Conservation (phyloP, 2,113 vertebrate genomes). For the Nothobranchius furzeri region DNA sequence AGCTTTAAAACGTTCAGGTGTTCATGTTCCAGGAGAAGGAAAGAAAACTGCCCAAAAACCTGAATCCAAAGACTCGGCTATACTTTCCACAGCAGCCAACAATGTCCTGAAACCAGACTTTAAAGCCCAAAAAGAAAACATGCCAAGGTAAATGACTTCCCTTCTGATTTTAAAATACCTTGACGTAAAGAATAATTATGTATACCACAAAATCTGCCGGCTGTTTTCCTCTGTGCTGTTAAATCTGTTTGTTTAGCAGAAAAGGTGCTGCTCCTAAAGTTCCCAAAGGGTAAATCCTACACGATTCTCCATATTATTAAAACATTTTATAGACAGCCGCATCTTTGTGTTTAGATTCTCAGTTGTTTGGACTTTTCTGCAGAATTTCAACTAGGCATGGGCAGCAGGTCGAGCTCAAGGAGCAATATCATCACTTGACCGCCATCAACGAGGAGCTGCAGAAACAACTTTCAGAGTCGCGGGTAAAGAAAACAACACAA, state of each 20-base stretch:
- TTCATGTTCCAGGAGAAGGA: slow-evolving; percentile 25
- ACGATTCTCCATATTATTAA: background rate
- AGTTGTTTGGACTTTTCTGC: background rate
- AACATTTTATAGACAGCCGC: background rate
- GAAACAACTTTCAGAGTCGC: slow-evolving; percentile 70
- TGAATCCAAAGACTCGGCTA: slow-evolving; percentile 45
- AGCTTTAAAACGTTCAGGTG: slow-evolving; percentile 12
- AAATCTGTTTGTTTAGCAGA: slow-evolving; percentile 45
- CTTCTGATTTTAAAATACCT: background rate
- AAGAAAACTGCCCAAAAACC: slow-evolving; percentile 48
- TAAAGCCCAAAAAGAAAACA: slow-evolving; percentile 61
- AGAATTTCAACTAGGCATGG: slow-evolving; percentile 66
- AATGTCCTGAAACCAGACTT: slow-evolving; percentile 36
- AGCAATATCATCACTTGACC: slow-evolving; percentile 71
- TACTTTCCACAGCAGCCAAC: background rate
- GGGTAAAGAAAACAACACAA: slow-evolving; percentile 50
- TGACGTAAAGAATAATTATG: background rate
- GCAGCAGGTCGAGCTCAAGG: slow-evolving; percentile 68
- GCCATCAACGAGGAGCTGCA: slow-evolving; percentile 71
- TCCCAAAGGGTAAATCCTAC: slow-evolving; percentile 65
- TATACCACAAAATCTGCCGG: background rate
- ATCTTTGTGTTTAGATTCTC: background rate
- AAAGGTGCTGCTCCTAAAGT: slow-evolving; percentile 57
- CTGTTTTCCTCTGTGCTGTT: background rate
- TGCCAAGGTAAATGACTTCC: slow-evolving; percentile 37